phyloP scores from a whole-genome alignment of 2,888 invertebrate genomes.

The Drosophila flavopinicola region DNA sequence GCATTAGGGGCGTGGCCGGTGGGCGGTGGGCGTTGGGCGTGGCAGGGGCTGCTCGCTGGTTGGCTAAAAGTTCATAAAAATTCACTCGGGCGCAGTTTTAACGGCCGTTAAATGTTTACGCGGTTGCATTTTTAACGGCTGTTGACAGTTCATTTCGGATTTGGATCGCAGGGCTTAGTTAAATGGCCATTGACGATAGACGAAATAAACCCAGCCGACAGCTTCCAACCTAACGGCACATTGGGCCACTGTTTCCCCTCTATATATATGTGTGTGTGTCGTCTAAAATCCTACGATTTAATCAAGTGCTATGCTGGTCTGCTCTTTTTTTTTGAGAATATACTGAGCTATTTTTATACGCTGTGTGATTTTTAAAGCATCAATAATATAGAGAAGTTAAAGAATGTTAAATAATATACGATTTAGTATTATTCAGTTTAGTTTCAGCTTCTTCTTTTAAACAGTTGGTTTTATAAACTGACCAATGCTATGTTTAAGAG shows the following conservation, averaged over 20 bases:
- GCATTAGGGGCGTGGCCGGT: conserved; percentile 12
- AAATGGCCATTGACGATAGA: conserved; percentile 44
- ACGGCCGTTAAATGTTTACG: conserved; percentile 74
- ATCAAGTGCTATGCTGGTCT: conserved; percentile 7
- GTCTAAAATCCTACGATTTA: too few relatives aligned
- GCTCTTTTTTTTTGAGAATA: neutral
- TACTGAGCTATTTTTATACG: neutral
- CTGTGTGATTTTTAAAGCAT: too few relatives aligned
- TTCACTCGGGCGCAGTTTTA: conserved; percentile 72
- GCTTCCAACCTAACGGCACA: neutral
- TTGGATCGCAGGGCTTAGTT: conserved; percentile 57
- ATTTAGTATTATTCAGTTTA: too few relatives aligned
- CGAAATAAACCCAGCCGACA: neutral
- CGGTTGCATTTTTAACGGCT: conserved; percentile 73
- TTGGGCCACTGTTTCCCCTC: too few relatives aligned
- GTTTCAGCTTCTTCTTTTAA: too few relatives aligned
- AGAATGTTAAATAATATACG: too few relatives aligned
- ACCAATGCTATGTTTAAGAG: too few relatives aligned
- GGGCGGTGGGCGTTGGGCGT: conserved; percentile 1
- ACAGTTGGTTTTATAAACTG: too few relatives aligned
- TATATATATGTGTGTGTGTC: too few relatives aligned
- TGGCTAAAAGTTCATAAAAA: conserved; percentile 61
- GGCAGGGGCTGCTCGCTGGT: conserved; percentile 7
- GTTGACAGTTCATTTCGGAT: conserved; percentile 71
- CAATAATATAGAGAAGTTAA: too few relatives aligned